Percentiles rank a stretch among this genome's conserved stretches.
These are phyloP conservation scores for Myripristis jacobus DNA, from an alignment of 2,797 vertebrate species.

Conservation along the genomic window DNA sequence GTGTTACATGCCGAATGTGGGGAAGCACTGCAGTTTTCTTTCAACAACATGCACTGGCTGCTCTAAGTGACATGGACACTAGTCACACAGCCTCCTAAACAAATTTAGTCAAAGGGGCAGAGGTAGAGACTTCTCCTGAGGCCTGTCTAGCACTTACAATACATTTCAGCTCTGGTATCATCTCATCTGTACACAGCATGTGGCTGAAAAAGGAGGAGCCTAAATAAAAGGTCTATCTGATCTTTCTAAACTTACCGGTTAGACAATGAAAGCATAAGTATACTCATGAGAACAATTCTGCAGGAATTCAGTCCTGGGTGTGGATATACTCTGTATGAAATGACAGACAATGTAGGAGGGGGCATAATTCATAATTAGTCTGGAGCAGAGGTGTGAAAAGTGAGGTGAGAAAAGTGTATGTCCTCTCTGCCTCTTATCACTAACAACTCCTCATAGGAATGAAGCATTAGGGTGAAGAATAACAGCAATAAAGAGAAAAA, in stretches of 20 bases:
- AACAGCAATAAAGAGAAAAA: slow-evolving; percentile 3
- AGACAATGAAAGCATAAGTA: slow-evolving; percentile 38
- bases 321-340: neutral
- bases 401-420: slow-evolving; percentile 1
- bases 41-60: neutral
- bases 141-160: slow-evolving; percentile 52
- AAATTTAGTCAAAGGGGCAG: slow-evolving; percentile 30
- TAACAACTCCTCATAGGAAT: slow-evolving; percentile 9
- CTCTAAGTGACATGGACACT: slow-evolving; percentile 1
- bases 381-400: neutral
- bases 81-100: slow-evolving; percentile 37
- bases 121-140: slow-evolving; percentile 60
- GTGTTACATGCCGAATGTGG: too few species aligned
- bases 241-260: slow-evolving; percentile 52
- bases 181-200: slow-evolving; percentile 56
- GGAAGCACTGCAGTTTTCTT: neutral
- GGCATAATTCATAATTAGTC: slow-evolving; percentile 24
- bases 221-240: slow-evolving; percentile 59
- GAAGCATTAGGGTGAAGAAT: neutral
- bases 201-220: slow-evolving; percentile 41
- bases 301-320: neutral
- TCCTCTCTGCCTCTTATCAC: slow-evolving; percentile 4
- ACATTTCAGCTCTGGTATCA: slow-evolving; percentile 58
- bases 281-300: slow-evolving; percentile 10
- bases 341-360: slow-evolving; percentile 9